Evolutionary conservation across 2,797 vertebrate genomes (phyloP), one percentile per base, ranked within the genome.

Genomic region (Tapera naevia): DNA sequence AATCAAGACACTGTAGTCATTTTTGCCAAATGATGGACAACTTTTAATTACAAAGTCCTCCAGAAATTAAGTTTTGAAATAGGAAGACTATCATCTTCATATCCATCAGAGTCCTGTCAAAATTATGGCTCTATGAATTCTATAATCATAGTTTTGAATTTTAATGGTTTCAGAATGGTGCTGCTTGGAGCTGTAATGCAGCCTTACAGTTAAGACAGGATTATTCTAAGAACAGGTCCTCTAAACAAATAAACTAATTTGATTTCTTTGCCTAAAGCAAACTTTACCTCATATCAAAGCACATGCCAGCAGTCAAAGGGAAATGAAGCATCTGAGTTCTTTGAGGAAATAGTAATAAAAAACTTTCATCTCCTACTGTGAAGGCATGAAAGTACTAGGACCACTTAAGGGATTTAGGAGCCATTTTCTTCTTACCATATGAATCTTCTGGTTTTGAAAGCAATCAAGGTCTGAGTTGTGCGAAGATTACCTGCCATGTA

Each of bases 401-500:
- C 18, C 32, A 22, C 23, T 33, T 37, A 54, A 53, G 51, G 32
- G n/a, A 16, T n/a, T 66, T 22, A 66, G 48, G 27, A 70, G 25
- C 17, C n/a, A 13, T 60, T 71, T 86, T n/a, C 53, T 25, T 53
- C 60, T 45, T 27, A 0, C 1, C 1, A 15, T 25, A 15, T 9
- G 45, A n/a, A 35, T 45, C 22, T 73, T 23, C n/a, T 66, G 43
- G 70, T 27, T 65, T 6, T 16, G 70, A 48, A 15, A 71, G 58
- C 39, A 45, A 1, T 8, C 2, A 1, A 50, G 27, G 17, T 30
- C 51, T 41, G 11, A 17, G 51, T 17, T 10, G 6, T 6, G 1
- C 18, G 37, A 78, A n/a, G 57, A 30, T 69, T 30, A 80, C 3
- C 50, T 48, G 57, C 27, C 27, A 2, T 16, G 3, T 9, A 27